Percentiles rank a stretch among this genome's conserved stretches.
Evolutionary conservation across 64 coral and sea anemone genomes (phyloP).

Genomic region (Hydrozoanthus tunicans): DNA sequence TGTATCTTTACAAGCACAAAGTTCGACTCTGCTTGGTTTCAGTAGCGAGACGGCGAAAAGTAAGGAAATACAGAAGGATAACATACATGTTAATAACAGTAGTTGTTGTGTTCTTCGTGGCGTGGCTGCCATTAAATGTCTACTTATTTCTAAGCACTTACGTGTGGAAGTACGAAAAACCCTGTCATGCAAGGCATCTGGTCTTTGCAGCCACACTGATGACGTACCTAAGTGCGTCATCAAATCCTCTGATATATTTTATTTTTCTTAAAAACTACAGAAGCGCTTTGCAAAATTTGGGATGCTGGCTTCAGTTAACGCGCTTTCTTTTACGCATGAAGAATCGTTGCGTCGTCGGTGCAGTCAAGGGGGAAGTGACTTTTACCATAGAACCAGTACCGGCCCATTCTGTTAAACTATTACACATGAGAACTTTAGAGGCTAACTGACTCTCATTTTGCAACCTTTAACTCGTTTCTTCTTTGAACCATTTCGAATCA

Average conservation of each 20-base stretch:
- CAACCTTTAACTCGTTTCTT: too few species aligned
- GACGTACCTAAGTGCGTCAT: background rate
- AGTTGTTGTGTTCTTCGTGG: slow-evolving; percentile 14
- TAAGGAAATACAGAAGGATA: slow-evolving; percentile 30
- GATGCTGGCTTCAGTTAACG: background rate
- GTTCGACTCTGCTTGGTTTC: slow-evolving; percentile 3
- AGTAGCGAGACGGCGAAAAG: slow-evolving; percentile 5
- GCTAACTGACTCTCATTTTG: too few species aligned
- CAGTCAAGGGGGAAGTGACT: background rate
- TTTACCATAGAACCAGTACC: background rate
- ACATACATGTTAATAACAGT: slow-evolving; percentile 18
- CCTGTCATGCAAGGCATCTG: slow-evolving; percentile 30
- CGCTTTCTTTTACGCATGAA: background rate
- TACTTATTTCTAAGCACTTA: slow-evolving; percentile 29
- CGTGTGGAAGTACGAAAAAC: slow-evolving; percentile 37
- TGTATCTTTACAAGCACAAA: slow-evolving; percentile 25
- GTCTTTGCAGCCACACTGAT: slow-evolving; percentile 14
- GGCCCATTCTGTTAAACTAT: background rate
- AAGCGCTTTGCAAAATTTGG: background rate
- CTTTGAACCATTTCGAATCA: too few species aligned
- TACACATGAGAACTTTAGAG: background rate
- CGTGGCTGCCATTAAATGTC: slow-evolving; percentile 27
- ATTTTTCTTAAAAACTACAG: background rate
- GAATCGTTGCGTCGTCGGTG: background rate
- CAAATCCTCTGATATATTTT: background rate